Base-by-base conservation (phyloP, 1,140 invertebrate genomes). In the Ceratosolen fusciceps region DNA sequence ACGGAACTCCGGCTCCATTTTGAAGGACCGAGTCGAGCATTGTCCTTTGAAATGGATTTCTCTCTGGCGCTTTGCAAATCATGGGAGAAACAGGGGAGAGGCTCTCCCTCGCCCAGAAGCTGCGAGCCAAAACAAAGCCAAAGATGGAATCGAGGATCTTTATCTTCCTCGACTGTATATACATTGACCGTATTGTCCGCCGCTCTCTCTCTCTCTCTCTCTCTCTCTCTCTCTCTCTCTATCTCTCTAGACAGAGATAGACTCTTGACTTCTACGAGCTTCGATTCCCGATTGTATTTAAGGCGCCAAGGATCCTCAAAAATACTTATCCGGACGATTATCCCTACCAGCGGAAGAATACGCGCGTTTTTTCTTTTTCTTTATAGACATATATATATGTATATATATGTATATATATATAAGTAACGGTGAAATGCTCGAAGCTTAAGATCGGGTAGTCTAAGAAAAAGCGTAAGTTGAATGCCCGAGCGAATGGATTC, bases 91-190 rank as follows among this genome's bases (percentile, higher is more conserved):
- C 34, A 24, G 31, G 49, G 8, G 62, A 68, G 24, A 56, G 29
- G 16, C 43, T 71, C 19, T 71, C n/a, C n/a, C n/a, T n/a, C n/a
- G 47, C 52, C 60, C 71, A 74, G 78, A 34, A 74, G 72, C 62
- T 75, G 52, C 60, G 31, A 67, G 5, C 26, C 58, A 74, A 80
- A 56, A 80, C 73, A 80, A 80, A 76, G 74, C 72, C 21, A 52
- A 72, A 80, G 79, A 80, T 76, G 65, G 56, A 76, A 60, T 80
- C 54, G 73, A 62, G 78, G 62, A 79, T 79, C 62, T 74, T 74
- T 74, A 79, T 79, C 77, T 79, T 74, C 16, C 31, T 70, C 1
- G 26, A 29, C 7, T 47, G n/a, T 29, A 10, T 65, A 58, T 58
- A 24, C 58, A 76, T 76, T 77, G 60, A 21, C 1, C 54, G 14